Percentiles rank a stretch among this genome's conserved stretches.
Conservation (phyloP, 2,888 invertebrate genomes). For the Quadriops clusia region DNA sequence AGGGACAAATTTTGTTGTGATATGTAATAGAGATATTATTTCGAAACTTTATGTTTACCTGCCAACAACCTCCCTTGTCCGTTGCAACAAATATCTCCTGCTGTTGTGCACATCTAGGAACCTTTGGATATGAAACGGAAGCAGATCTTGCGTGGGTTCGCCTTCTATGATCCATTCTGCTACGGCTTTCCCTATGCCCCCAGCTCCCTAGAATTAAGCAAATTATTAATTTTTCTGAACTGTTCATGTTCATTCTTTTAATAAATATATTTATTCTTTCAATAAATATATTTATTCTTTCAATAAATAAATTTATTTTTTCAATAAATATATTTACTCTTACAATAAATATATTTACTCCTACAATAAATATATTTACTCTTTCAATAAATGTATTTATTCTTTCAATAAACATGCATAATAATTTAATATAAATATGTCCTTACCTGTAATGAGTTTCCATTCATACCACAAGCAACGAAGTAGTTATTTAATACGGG, state of each 20-base stretch:
- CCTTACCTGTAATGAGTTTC: slow-evolving; percentile 46
- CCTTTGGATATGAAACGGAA: slow-evolving; percentile 52
- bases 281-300: neutral
- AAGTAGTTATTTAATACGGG: slow-evolving; percentile 59
- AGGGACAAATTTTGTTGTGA: too few relatives aligned
- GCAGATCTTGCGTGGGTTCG: slow-evolving; percentile 47
- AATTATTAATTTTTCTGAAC: neutral
- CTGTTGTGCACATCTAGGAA: slow-evolving; percentile 57
- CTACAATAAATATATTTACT: neutral
- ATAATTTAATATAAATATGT: slow-evolving; percentile 11
- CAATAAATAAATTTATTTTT: neutral
- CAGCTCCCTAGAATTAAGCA: slow-evolving; percentile 40
- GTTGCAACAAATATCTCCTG: slow-evolving; percentile 45
- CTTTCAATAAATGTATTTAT: slow-evolving; percentile 3
- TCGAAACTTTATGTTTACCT: slow-evolving; percentile 29
- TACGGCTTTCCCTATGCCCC: slow-evolving; percentile 55
- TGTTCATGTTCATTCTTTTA: neutral
- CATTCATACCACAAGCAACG: slow-evolving; percentile 63
- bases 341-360: neutral
- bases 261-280: neutral
- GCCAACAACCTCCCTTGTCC: slow-evolving; percentile 54
- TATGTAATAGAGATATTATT: too few relatives aligned
- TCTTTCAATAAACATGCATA: neutral
- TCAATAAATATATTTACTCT: neutral
- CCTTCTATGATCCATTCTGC: slow-evolving; percentile 59